Evolutionary conservation across 2,888 invertebrate species (phyloP), one percentile per base, ranked within the genome.

Genomic region (Microdon myrmicae): DNA sequence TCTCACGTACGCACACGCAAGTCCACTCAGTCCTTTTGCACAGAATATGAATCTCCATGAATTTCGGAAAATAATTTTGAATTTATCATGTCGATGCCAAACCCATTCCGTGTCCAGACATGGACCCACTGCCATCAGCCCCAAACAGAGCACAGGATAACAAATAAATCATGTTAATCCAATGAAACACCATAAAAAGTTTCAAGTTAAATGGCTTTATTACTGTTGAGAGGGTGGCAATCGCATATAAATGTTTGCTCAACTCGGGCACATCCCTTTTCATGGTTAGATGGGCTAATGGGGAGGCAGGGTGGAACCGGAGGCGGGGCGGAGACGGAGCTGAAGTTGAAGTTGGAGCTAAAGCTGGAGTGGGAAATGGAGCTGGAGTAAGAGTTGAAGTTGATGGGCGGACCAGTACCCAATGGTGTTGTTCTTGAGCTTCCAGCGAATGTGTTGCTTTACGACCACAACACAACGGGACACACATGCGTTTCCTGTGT

Each of bases 121-220:
- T 14, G 8, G 10, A 3, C 14, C 1, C n/a, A 22, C 8, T 14
- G 26, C 14, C 8, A 26, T 14, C 4, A n/a, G 19, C 12, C n/a
- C 9, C 10, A 43, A 17, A 25, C 43, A n/a, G 14, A 2, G 7
- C 26, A 31, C 39, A 29, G 25, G n/a, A 22, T 19, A 55, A 34
- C 49, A 35, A 45, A 64, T 64, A 64, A 64, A 64, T 64, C 64
- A 64, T 64, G 58, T 58, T 64, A 64, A 64, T 64, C 64, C 64
- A 58, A 64, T 64, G 48, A 64, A 64, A 47, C 47, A 38, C 58
- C 58, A 64, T 58, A 58, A 58, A 58, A 64, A 64, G 43, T 58
- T 64, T 64, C 51, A 58, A 64, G 37, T 64, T 64, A 64, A 64
- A 64, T 64, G 64, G 64, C 64, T 64, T 64, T 64, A 64, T 64